These are phyloP conservation scores for Neosalanx taihuensis DNA, from an alignment of 2,797 vertebrate genomes.

Conservation along the genomic window DNA sequence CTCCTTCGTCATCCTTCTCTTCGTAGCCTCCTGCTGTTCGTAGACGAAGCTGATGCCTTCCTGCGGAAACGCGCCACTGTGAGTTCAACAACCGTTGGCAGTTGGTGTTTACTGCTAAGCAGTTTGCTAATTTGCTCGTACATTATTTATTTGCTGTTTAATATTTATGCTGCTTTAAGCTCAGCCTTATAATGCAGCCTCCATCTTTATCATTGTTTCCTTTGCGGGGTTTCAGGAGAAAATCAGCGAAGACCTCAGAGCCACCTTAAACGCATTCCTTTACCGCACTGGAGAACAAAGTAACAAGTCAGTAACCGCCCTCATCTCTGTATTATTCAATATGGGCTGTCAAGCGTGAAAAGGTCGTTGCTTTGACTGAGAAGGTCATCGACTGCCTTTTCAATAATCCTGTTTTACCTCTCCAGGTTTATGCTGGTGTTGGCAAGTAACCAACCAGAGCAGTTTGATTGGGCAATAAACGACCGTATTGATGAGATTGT, in stretches of 20 bases:
- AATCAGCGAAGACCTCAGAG: constrained; percentile 86
- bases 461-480: constrained; percentile 98
- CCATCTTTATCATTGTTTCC: neutral
- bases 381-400: constrained; percentile 34
- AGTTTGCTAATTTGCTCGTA: no score
- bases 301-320: constrained; percentile 76
- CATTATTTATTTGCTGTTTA: neutral
- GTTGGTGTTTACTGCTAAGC: neutral
- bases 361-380: constrained; percentile 41
- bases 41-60: constrained; percentile 86
- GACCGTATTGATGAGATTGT: constrained; percentile 97
- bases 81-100: constrained; percentile 60
- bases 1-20: constrained; percentile 37
- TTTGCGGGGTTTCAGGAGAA: constrained; percentile 71
- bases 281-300: constrained; percentile 85
- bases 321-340: constrained; percentile 28
- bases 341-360: constrained; percentile 28
- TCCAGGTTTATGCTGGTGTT: constrained; percentile 95
- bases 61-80: constrained; percentile 83
- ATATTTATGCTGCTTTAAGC: neutral
- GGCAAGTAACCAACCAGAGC: constrained; percentile 97
- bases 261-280: constrained; percentile 84
- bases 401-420: constrained; percentile 24
- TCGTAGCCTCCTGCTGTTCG: constrained; percentile 81
- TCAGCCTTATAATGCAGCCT: no score